A percentile compares a stretch with the other conserved stretches of the same genome.
Evolutionary conservation across 2,113 vertebrate genomes (phyloP).

Genomic region (Apteryx owenii): DNA sequence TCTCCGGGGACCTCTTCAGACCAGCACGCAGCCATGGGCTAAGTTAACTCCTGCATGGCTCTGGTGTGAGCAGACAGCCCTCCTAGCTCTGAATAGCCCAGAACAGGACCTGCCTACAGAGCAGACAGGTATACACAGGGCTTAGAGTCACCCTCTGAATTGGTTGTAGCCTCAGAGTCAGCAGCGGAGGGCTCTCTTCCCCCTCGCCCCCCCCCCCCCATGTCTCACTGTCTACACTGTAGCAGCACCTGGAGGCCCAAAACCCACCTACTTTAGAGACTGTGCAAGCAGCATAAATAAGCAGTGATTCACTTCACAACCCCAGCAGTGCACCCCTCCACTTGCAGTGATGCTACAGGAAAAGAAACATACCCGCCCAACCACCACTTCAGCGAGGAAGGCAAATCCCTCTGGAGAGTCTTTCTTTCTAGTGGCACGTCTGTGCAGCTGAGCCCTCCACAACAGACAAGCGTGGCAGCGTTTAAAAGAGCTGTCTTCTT

Average conservation of each 20-base stretch:
- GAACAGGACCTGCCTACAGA: neutral
- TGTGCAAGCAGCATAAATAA: neutral
- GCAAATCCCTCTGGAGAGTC: fast-evolving
- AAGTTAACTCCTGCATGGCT: neutral
- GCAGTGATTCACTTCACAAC: fast-evolving
- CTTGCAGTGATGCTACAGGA: too few relatives aligned
- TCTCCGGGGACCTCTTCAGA: fast-evolving
- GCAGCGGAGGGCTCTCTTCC: fast-evolving
- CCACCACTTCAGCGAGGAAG: fast-evolving
- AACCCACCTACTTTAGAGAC: fast-evolving
- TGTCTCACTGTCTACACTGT: neutral
- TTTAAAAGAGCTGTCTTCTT: fast-evolving
- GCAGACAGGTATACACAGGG: fast-evolving
- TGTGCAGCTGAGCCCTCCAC: neutral
- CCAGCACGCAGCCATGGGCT: neutral
- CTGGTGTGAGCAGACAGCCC: neutral
- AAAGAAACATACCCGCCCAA: neutral
- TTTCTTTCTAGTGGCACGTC: neutral
- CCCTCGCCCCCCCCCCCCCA: too few relatives aligned
- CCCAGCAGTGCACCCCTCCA: neutral
- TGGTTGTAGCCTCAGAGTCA: too few relatives aligned
- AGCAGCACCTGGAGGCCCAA: neutral
- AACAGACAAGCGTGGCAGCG: fast-evolving
- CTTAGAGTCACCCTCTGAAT: neutral
- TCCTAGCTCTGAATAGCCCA: too few relatives aligned